A percentile compares a stretch with the other conserved stretches of the same genome.
These are phyloP conservation scores for Trachemys scripta DNA, from an alignment of 2,113 vertebrate species.

Conservation along the genomic window DNA sequence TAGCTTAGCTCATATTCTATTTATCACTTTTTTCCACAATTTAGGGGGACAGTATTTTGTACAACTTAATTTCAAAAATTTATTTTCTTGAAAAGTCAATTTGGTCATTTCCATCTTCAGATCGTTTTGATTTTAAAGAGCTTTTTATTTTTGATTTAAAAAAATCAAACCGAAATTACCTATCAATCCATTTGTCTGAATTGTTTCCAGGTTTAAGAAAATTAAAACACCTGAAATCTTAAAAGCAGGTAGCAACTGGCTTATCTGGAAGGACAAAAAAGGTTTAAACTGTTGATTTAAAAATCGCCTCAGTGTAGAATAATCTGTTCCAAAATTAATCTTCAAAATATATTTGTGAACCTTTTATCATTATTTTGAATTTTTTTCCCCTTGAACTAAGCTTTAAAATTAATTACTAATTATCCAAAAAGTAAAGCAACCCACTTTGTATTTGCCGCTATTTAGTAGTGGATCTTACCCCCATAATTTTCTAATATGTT, in stretches of 20 bases:
- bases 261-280: slow-evolving; percentile 53
- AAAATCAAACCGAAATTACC: slow-evolving; percentile 57
- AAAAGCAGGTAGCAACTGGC: slow-evolving; percentile 33
- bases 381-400: slow-evolving; percentile 40
- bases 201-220: slow-evolving; percentile 27
- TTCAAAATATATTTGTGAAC: slow-evolving; percentile 69
- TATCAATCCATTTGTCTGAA: neutral
- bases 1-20: neutral
- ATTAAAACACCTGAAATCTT: slow-evolving; percentile 47
- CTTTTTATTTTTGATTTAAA: slow-evolving; percentile 5
- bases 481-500: slow-evolving; percentile 65
- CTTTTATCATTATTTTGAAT: slow-evolving; percentile 35
- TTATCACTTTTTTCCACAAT: slow-evolving; percentile 8
- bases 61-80: neutral
- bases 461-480: slow-evolving; percentile 50
- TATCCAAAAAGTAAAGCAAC: slow-evolving; percentile 58
- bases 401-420: slow-evolving; percentile 64
- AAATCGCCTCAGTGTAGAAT: slow-evolving; percentile 62
- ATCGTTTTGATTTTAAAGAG: neutral
- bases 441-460: slow-evolving; percentile 60
- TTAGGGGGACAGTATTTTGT: neutral
- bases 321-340: slow-evolving; percentile 63
- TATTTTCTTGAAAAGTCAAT: neutral
- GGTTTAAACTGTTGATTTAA: slow-evolving; percentile 63
- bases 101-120: neutral